Evolutionary conservation across 2,113 vertebrate genomes (phyloP).

Genomic region (Aplodontia rufa): DNA sequence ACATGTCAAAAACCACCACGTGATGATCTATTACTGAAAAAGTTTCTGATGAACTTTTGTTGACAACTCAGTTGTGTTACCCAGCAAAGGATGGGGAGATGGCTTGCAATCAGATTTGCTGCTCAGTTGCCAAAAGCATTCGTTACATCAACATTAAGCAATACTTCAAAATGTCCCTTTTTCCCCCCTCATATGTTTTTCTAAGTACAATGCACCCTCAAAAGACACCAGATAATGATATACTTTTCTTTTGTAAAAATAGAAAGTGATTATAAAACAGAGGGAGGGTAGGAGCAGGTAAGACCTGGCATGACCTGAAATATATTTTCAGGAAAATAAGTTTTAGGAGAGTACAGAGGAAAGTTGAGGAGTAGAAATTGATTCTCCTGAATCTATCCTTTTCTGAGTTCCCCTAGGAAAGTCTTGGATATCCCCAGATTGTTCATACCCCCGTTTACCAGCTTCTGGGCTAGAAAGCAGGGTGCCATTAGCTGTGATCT

Average conservation of each 20-base stretch:
- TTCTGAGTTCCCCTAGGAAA: not conserved
- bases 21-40: not conserved
- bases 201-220: not conserved
- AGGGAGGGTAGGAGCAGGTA: not conserved
- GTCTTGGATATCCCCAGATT: not conserved
- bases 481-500: not conserved
- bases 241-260: not conserved
- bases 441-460: not conserved
- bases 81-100: not conserved
- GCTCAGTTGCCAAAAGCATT: not conserved
- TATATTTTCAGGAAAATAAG: not conserved
- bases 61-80: not conserved
- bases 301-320: not conserved
- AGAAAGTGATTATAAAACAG: not conserved
- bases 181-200: not conserved
- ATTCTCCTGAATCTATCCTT: not conserved
- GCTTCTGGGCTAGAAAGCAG: not conserved
- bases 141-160: not conserved
- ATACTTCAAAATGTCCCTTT: not conserved
- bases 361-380: not conserved
- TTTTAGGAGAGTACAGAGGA: not conserved
- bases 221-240: not conserved
- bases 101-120: not conserved
- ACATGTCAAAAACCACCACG: not conserved
- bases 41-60: not conserved